Evolutionary conservation across 2,113 vertebrate species (phyloP).

Genomic region (Triplophysa siluroides): DNA sequence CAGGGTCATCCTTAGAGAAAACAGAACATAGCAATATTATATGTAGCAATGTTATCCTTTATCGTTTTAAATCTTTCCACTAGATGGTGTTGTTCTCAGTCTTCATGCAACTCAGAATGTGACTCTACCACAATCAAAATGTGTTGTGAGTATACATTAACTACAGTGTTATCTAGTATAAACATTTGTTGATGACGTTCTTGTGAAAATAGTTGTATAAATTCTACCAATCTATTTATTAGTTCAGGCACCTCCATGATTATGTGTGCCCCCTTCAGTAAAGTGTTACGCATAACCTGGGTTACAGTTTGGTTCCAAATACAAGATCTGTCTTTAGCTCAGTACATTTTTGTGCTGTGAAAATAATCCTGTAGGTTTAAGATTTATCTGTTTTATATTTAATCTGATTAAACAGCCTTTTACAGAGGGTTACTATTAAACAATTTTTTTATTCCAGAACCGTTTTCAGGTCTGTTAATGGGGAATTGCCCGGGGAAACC

Average conservation of each 20-base stretch:
- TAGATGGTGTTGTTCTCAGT: conserved; percentile 17
- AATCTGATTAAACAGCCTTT: neutral
- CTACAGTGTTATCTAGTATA: too few species aligned
- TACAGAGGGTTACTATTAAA: neutral
- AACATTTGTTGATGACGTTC: neutral
- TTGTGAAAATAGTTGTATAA: too few species aligned
- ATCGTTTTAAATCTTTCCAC: neutral
- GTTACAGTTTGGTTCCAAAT: neutral
- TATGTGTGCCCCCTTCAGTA: neutral
- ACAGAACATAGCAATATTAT: conserved; percentile 63
- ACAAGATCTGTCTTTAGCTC: neutral
- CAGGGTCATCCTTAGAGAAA: conserved; percentile 69
- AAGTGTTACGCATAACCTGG: neutral
- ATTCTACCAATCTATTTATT: neutral
- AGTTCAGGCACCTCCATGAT: too few species aligned
- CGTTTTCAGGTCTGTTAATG: neutral
- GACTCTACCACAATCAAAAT: too few species aligned
- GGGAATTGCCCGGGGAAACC: too few species aligned
- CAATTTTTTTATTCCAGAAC: too few species aligned
- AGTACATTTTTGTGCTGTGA: neutral
- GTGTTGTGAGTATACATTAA: too few species aligned
- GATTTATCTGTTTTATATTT: neutral
- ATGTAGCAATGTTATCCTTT: neutral
- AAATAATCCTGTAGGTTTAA: neutral
- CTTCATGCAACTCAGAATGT: neutral